Conservation (phyloP, 1,140 invertebrate species). For the Zaprionus ornatus region DNA sequence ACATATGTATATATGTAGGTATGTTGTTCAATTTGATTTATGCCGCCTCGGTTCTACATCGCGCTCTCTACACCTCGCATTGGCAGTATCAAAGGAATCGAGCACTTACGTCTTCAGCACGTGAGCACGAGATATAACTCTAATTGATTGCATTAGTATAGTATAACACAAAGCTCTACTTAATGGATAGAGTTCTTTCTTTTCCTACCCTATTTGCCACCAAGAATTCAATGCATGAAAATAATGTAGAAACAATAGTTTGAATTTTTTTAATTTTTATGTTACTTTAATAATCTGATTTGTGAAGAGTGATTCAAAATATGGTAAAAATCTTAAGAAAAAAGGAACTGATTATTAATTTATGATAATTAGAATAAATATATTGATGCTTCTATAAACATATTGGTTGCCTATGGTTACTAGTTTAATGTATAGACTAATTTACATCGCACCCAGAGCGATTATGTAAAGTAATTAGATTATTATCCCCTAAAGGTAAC, state of each 20-base stretch:
- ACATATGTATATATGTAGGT: not conserved
- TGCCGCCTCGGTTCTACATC: slow-evolving; percentile 3
- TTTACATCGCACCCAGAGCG: too few relatives aligned
- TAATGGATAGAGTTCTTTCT: slow-evolving; percentile 19
- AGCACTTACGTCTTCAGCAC: slow-evolving; percentile 28
- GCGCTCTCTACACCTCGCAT: slow-evolving; percentile 22
- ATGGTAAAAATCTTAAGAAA: not conserved
- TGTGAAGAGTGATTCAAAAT: slow-evolving; percentile 2
- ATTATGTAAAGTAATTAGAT: not conserved
- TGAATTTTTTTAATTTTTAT: slow-evolving; percentile 47
- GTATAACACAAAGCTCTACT: slow-evolving; percentile 50
- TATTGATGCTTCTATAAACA: not conserved
- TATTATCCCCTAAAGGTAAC: not conserved
- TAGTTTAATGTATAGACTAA: too few relatives aligned
- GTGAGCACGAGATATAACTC: slow-evolving; percentile 57
- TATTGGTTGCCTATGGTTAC: too few relatives aligned
- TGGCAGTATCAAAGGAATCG: slow-evolving; percentile 30
- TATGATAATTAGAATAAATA: not conserved
- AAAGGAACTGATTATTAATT: not conserved
- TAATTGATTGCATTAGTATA: slow-evolving; percentile 78
- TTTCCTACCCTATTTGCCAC: slow-evolving; percentile 23
- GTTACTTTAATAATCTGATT: slow-evolving; percentile 63
- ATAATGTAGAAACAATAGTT: slow-evolving; percentile 3
- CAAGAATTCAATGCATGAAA: slow-evolving; percentile 63
- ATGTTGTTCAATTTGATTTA: slow-evolving; percentile 40